These are phyloP conservation scores for Setipinna tenuifilis DNA, from an alignment of 2,797 vertebrate genomes.

Conservation along the genomic window DNA sequence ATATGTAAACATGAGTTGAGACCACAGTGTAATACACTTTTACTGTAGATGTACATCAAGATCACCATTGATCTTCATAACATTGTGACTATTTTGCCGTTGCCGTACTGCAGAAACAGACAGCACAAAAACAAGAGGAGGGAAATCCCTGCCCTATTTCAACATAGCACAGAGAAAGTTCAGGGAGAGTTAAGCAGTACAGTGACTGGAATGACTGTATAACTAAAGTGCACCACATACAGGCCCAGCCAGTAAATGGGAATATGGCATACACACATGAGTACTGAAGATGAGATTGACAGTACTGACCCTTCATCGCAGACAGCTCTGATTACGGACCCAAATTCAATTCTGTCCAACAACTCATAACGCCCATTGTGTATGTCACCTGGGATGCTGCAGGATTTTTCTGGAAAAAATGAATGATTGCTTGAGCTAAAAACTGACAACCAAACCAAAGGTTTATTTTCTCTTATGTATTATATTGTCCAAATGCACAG, in stretches of 20 bases:
- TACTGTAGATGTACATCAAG: too few species aligned
- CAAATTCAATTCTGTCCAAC: background rate
- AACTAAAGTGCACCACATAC: background rate
- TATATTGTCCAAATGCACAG: too few species aligned
- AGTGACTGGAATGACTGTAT: background rate
- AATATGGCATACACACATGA: background rate
- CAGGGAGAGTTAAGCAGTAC: background rate
- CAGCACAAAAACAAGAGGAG: background rate
- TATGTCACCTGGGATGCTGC: background rate
- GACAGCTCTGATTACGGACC: background rate
- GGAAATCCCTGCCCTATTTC: too few species aligned
- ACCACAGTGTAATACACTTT: too few species aligned
- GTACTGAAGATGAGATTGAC: background rate
- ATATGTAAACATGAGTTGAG: too few species aligned
- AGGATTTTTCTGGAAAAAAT: background rate
- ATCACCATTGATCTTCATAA: background rate
- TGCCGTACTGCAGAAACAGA: background rate
- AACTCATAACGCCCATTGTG: background rate
- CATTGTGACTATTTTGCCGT: background rate
- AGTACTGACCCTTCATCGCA: background rate
- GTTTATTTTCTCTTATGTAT: background rate
- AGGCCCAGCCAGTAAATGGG: background rate
- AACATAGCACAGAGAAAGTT: too few species aligned
- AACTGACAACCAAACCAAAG: background rate
- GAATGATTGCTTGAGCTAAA: background rate